Evolutionary conservation across 30 jellyfish, hydroid and myxozoan species (phyloP).

Genomic region (Aurelia coerulea): DNA sequence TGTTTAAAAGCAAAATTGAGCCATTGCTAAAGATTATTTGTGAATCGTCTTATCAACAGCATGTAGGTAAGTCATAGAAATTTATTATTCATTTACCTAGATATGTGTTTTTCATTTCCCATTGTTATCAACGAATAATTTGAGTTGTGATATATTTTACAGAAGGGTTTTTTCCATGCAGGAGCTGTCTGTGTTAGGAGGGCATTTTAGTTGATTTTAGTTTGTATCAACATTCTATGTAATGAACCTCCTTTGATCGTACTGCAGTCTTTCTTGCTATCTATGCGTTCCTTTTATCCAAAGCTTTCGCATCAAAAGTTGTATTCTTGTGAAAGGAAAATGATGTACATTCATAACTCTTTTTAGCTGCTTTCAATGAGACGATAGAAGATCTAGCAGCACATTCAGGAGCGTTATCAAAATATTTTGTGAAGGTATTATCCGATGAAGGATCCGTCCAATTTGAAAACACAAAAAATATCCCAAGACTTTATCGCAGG

Average conservation of each 20-base stretch:
- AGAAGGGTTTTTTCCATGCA: too few relatives aligned
- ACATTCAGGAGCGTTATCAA: conserved; percentile 9
- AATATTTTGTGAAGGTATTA: conserved; percentile 30
- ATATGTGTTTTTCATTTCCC: background rate
- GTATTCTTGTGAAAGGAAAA: background rate
- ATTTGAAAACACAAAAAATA: conserved; percentile 83
- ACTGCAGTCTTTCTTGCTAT: too few relatives aligned
- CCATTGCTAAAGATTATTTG: conserved; percentile 23
- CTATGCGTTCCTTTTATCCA: too few relatives aligned
- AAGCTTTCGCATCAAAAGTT: too few relatives aligned
- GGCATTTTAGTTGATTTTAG: too few relatives aligned
- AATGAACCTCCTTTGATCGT: too few relatives aligned
- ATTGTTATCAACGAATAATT: too few relatives aligned
- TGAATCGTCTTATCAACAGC: conserved; percentile 28
- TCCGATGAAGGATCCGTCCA: conserved; percentile 61
- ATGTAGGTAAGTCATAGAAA: conserved; percentile 2
- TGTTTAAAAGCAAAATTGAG: conserved; percentile 28
- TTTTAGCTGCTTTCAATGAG: conserved; percentile 74
- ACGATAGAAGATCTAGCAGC: conserved; percentile 5
- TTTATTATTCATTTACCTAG: background rate
- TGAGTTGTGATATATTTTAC: too few relatives aligned
- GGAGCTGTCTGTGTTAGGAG: too few relatives aligned
- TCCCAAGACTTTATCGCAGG: conserved; percentile 92
- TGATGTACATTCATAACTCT: background rate
- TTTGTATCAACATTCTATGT: too few relatives aligned